Percentiles rank a stretch among this genome's conserved stretches.
phyloP scores from a whole-genome alignment of 2,113 vertebrate genomes.

The Limanda limanda region DNA sequence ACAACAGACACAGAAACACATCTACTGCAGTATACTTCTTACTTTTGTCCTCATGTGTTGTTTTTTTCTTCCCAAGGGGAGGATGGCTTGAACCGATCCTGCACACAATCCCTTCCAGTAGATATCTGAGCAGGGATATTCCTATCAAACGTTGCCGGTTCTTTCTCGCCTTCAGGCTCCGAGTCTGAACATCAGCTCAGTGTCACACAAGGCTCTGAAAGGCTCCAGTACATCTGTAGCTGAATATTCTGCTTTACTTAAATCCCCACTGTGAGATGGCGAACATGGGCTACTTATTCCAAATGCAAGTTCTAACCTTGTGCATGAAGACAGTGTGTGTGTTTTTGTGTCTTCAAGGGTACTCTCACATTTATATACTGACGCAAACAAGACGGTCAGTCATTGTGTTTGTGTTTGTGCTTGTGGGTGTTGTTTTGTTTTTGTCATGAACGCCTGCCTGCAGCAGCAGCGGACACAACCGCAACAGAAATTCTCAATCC shows the following conservation, averaged over 20 bases:
- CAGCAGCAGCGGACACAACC: constrained; percentile 64
- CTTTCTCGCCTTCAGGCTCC: constrained; percentile 11
- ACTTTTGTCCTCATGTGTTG: constrained; percentile 36
- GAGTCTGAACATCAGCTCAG: constrained; percentile 40
- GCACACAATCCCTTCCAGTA: constrained; percentile 38
- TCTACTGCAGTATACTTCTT: constrained; percentile 30
- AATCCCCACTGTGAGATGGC: constrained; percentile 25
- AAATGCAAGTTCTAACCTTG: not conserved
- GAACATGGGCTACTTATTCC: not conserved
- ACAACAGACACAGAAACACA: constrained; percentile 25
- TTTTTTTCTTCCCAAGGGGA: constrained; percentile 12
- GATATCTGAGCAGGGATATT: constrained; percentile 49
- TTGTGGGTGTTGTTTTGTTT: constrained; percentile 55
- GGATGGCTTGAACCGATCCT: constrained; percentile 37
- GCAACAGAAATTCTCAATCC: constrained; percentile 78
- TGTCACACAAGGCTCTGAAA: constrained; percentile 39
- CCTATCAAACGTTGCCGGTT: constrained; percentile 35
- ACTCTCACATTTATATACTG: not conserved
- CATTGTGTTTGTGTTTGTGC: constrained; percentile 27
- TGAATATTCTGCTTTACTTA: constrained; percentile 30
- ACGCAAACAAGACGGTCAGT: constrained; percentile 24
- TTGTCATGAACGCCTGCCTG: constrained; percentile 41
- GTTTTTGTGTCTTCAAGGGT: constrained; percentile 15
- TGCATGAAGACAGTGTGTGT: not conserved
- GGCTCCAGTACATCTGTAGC: constrained; percentile 24